Conservation (phyloP, 2,113 vertebrate species). For the Serinus canaria region DNA sequence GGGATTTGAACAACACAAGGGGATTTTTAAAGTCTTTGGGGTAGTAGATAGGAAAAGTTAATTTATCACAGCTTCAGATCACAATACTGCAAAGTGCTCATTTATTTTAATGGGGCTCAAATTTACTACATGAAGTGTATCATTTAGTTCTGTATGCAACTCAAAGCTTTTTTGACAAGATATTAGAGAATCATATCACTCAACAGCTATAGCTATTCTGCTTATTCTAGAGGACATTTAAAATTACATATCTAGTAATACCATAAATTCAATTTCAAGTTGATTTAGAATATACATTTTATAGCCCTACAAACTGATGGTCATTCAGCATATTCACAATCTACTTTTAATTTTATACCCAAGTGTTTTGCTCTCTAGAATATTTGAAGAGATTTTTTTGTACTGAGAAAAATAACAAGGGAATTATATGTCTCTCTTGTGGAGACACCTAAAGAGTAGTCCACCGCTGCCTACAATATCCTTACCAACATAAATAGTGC, state of each 20-base stretch:
- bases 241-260: not conserved
- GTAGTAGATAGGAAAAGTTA: not conserved
- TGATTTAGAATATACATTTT: not conserved
- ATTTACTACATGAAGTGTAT: not conserved
- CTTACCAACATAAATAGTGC: not conserved
- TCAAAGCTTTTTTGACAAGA: not conserved
- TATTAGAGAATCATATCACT: not conserved
- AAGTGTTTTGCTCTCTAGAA: not conserved
- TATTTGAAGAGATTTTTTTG: not conserved
- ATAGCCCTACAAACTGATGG: not conserved
- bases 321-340: not conserved
- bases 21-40: not conserved
- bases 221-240: not conserved
- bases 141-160: not conserved
- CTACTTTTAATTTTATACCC: not conserved
- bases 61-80: not conserved
- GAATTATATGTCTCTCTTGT: not conserved
- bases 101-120: not conserved
- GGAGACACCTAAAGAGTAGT: not conserved
- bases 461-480: not conserved
- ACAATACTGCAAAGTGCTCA: not conserved
- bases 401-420: not conserved
- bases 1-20: not conserved
- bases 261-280: not conserved
- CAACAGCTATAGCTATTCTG: not conserved